Evolutionary conservation across 1,140 invertebrate genomes (phyloP).

Genomic region (Triops cancriformis): DNA sequence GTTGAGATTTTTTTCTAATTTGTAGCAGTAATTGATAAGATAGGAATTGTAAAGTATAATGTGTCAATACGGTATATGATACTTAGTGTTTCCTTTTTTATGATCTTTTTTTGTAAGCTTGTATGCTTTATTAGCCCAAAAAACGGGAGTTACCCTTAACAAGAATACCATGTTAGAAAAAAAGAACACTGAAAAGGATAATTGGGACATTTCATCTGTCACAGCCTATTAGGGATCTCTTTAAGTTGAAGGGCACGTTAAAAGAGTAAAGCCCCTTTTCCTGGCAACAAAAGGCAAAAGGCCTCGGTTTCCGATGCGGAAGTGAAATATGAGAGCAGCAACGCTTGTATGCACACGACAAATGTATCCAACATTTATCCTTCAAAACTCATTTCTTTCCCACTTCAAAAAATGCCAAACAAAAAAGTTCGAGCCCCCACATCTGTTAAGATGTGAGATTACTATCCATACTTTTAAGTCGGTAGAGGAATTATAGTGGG

Average conservation of each 20-base stretch:
- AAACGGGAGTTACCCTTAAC: constrained; percentile 6
- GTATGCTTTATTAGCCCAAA: constrained; percentile 1
- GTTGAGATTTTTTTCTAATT: neutral
- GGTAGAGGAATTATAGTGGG: too few relatives aligned
- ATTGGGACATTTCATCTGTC: constrained; percentile 13
- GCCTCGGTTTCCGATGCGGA: neutral
- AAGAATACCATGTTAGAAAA: neutral
- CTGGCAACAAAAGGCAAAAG: neutral
- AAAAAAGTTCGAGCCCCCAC: too few relatives aligned
- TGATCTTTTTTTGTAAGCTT: neutral
- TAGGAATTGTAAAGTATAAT: neutral
- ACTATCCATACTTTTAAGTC: too few relatives aligned
- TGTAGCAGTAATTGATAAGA: neutral
- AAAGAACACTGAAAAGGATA: neutral
- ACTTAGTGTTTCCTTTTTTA: neutral
- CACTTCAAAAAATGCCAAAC: too few relatives aligned
- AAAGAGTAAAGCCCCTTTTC: constrained; percentile 7
- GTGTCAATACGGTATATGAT: neutral
- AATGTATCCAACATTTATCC: neutral
- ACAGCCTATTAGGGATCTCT: constrained; percentile 1
- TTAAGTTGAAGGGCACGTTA: constrained; percentile 1
- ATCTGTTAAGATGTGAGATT: too few relatives aligned
- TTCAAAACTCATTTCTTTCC: neutral
- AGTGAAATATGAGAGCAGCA: neutral
- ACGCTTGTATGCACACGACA: neutral